Evolutionary conservation across 2,113 vertebrate species (phyloP), one percentile per base, ranked within the genome.

Genomic region (Hepsetus odoe): DNA sequence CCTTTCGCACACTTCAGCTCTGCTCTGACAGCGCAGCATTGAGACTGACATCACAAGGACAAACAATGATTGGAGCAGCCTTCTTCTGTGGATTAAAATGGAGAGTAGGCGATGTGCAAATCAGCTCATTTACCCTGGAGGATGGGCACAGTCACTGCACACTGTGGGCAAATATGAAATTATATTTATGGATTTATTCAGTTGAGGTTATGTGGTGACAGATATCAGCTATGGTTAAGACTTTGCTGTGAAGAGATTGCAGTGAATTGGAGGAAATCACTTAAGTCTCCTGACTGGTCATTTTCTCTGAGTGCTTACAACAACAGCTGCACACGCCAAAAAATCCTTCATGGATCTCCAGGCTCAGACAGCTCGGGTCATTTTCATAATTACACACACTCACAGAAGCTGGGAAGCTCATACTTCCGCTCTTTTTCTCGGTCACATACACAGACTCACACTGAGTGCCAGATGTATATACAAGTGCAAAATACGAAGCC

Each of bases 141-240:
- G 82, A 81, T 4, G 3, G 38, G 35, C 67, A 32, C 28, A 18
- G 68, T 12, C 9, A 18, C 61, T 26, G 24, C 40, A n/a, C 61
- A 80, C 68, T n/a, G 8, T 33, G 70, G 71, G 72, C 69, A 84
- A 80, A 82, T 80, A 82, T 77, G 46, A 85, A 80, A 85, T 77
- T 74, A 77, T 82, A 77, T 84, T 81, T 78, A 75, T 79, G 72
- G 64, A 81, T 81, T 81, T 81, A 84, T 83, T 84, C 72, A 75
- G 71, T n/a, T 32, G 75, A 59, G 74, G 76, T 76, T 80, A 61
- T 80, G 61, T 53, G 76, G 65, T 59, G 44, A 68, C 67, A 69
- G 56, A 79, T 44, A 73, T 55, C 71, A 72, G 67, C 61, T 49
- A 72, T 53, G 14, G 46, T 13, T 32, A 64, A 74, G 56, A 62